Evolutionary conservation across 2,797 vertebrate species (phyloP).

Genomic region (Anniella stebbinsi): DNA sequence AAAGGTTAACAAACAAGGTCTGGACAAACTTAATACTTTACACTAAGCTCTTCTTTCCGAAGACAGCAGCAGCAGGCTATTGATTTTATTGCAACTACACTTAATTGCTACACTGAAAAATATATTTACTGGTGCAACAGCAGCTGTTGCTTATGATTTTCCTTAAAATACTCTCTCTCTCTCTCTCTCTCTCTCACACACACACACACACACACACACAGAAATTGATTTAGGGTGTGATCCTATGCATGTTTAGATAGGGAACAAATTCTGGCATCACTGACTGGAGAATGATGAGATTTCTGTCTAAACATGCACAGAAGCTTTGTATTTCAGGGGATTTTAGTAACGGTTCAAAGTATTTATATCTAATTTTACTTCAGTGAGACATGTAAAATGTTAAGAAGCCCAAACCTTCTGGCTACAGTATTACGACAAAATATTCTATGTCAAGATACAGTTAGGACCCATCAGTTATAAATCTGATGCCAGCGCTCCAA

Average conservation of each 20-base stretch:
- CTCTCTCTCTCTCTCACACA: too few relatives aligned
- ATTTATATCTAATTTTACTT: neutral
- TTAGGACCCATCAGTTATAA: neutral
- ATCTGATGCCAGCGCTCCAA: neutral
- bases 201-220: neutral
- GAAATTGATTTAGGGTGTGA: too few relatives aligned
- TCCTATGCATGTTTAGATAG: too few relatives aligned
- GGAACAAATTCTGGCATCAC: too few relatives aligned
- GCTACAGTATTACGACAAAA: neutral
- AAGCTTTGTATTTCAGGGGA: neutral
- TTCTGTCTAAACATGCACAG: neutral
- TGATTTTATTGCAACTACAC: neutral
- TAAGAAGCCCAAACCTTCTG: neutral
- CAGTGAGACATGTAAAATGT: neutral
- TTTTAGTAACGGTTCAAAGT: neutral
- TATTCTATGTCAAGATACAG: neutral
- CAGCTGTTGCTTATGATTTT: neutral
- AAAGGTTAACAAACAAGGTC: neutral
- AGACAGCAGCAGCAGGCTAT: too few relatives aligned
- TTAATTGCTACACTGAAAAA: neutral
- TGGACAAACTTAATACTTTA: neutral
- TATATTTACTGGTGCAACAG: neutral
- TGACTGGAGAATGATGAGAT: too few relatives aligned
- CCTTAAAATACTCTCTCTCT: neutral
- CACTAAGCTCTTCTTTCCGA: neutral